A percentile compares a stretch with the other conserved stretches of the same genome.
These are phyloP conservation scores for Ardeotis arabs DNA, from an alignment of 2,113 vertebrate species.

Conservation along the genomic window DNA sequence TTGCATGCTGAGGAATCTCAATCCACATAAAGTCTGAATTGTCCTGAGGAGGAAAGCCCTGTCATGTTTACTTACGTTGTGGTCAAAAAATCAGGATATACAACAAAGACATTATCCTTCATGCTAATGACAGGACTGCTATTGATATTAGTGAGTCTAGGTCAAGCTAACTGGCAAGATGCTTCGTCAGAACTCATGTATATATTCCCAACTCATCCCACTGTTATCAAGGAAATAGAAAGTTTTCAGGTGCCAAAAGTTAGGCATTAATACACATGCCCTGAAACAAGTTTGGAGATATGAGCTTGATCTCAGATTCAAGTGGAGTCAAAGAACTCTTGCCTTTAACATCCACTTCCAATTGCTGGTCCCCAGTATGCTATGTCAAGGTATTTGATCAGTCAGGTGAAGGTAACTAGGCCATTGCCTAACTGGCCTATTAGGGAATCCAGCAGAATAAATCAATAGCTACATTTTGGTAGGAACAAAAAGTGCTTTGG, in stretches of 20 bases:
- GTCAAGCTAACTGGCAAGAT: background rate
- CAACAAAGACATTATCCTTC: background rate
- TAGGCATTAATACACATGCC: background rate
- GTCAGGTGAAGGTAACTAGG: background rate
- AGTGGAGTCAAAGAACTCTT: background rate
- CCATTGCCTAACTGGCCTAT: background rate
- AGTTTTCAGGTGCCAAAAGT: background rate
- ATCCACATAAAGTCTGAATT: background rate
- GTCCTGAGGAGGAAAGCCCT: background rate
- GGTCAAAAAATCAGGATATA: background rate
- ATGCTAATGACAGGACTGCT: background rate
- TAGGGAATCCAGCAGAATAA: background rate
- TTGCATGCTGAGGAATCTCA: background rate
- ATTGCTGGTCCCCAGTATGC: background rate
- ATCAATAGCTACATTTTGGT: background rate
- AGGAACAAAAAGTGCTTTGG: background rate
- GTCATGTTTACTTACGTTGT: background rate
- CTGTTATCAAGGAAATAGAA: background rate
- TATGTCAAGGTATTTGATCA: background rate
- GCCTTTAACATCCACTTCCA: background rate
- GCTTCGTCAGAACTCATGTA: background rate
- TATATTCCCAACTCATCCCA: background rate
- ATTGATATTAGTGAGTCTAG: background rate
- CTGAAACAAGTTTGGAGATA: background rate
- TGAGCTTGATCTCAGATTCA: background rate